Percentiles rank a stretch among this genome's conserved stretches.
These are phyloP conservation scores for Rotaria macrura DNA, from an alignment of 2,888 invertebrate species.

Conservation along the genomic window DNA sequence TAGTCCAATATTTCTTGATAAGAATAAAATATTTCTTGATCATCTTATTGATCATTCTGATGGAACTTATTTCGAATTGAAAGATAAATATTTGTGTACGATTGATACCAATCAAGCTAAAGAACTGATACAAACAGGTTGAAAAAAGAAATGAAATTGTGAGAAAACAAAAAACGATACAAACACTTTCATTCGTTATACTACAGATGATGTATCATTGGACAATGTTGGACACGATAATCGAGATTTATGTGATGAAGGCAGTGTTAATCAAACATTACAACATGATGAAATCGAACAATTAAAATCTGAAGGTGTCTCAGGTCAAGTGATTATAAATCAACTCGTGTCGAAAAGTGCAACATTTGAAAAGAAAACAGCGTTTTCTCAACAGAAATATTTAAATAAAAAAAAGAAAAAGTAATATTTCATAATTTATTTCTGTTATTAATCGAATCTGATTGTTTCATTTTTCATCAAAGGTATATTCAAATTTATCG, in stretches of 20 bases:
- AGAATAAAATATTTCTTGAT: conserved; percentile 41
- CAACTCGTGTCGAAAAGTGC: conserved; percentile 78
- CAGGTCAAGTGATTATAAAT: conserved; percentile 65
- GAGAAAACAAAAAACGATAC: neutral
- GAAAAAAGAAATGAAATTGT: neutral
- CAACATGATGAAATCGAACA: conserved; percentile 70
- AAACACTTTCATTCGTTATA: neutral
- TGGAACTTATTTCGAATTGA: conserved; percentile 43
- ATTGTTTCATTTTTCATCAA: conserved; percentile 39
- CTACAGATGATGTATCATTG: neutral
- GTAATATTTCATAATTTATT: conserved; percentile 62
- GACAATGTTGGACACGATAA: conserved; percentile 57
- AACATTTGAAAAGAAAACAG: conserved; percentile 77
- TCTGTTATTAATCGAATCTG: conserved; percentile 37
- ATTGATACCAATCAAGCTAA: conserved; percentile 35
- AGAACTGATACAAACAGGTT: neutral
- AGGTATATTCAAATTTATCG: conserved; percentile 36
- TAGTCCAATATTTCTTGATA: conserved; percentile 41
- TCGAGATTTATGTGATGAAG: conserved; percentile 66
- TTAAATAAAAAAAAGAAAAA: conserved; percentile 83
- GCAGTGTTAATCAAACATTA: conserved; percentile 67
- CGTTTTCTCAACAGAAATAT: conserved; percentile 77
- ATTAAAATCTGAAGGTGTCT: conserved; percentile 64
- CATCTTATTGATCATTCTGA: conserved; percentile 42
- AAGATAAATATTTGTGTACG: conserved; percentile 40